Evolutionary conservation across 2,113 vertebrate genomes (phyloP).

Genomic region (Gnathonemus longibarbis): DNA sequence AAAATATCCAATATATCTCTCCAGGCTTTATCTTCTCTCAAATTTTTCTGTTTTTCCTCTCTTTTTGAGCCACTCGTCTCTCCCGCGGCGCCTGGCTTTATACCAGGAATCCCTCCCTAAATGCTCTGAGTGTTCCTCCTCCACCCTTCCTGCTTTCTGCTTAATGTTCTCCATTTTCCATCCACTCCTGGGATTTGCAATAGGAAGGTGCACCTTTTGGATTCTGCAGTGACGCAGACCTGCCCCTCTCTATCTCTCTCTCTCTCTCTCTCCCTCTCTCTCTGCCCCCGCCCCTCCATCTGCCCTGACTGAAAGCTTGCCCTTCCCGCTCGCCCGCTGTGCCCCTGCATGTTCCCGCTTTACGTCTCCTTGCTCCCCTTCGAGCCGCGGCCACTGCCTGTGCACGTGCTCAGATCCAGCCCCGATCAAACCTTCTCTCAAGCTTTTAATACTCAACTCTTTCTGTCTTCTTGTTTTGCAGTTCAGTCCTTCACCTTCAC

Average conservation of each 20-base stretch:
- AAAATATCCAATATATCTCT: background rate
- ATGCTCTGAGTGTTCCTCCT: background rate
- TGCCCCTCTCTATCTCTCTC: background rate
- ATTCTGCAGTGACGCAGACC: background rate
- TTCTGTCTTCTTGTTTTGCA: slow-evolving; percentile 88
- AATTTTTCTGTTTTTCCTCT: background rate
- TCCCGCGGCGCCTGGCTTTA: background rate
- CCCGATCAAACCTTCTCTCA: slow-evolving; percentile 34
- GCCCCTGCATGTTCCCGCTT: slow-evolving; percentile 37
- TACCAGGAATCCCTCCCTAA: background rate
- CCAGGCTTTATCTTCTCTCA: background rate
- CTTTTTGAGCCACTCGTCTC: background rate
- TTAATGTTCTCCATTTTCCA: background rate
- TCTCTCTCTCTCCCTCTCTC: slow-evolving; percentile 37
- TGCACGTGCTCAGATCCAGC: slow-evolving; percentile 25
- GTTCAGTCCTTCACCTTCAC: slow-evolving; percentile 87
- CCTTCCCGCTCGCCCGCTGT: slow-evolving; percentile 55
- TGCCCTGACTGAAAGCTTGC: slow-evolving; percentile 36
- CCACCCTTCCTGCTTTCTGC: background rate
- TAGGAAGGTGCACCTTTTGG: background rate
- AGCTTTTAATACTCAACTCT: slow-evolving; percentile 65
- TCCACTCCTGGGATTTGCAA: background rate
- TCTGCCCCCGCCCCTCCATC: slow-evolving; percentile 19
- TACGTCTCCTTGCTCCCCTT: slow-evolving; percentile 21
- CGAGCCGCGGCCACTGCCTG: slow-evolving; percentile 37